Percentiles rank a stretch among this genome's conserved stretches.
phyloP scores from a whole-genome alignment of 2,888 invertebrate genomes.

The Synanthedon myopaeformis region DNA sequence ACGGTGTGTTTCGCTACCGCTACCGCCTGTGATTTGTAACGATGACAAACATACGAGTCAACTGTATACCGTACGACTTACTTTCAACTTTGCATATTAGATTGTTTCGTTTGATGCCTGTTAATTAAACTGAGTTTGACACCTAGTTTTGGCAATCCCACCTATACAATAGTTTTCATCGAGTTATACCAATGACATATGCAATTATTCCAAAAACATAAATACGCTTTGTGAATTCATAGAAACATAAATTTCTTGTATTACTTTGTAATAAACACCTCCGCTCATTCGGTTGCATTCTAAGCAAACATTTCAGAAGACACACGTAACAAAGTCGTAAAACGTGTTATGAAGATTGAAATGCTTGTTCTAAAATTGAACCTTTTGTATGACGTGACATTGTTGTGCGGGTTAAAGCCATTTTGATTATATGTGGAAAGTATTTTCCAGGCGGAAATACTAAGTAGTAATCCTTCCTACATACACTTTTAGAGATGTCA shows the following conservation, averaged over 20 bases:
- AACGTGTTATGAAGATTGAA: background rate
- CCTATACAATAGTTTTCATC: background rate
- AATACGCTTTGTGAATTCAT: no score
- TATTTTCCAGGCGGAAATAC: no score
- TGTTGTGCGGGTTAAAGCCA: background rate
- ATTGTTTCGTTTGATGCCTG: slow-evolving; percentile 50
- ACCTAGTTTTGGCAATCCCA: slow-evolving; percentile 11
- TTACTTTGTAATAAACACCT: no score
- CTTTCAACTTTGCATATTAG: slow-evolving; percentile 52
- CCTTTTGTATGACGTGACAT: background rate
- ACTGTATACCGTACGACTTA: slow-evolving; percentile 10
- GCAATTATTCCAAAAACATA: no score
- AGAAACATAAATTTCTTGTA: no score
- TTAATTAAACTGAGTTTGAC: slow-evolving; percentile 37
- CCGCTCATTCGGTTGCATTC: no score
- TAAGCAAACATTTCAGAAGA: background rate
- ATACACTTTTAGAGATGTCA: no score
- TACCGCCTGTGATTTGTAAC: background rate
- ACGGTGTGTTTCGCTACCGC: background rate
- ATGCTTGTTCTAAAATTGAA: background rate
- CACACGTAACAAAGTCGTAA: background rate
- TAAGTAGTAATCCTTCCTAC: no score
- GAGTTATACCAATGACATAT: no score
- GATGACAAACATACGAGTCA: background rate
- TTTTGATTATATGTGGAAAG: no score